phyloP scores from a whole-genome alignment of 2,113 vertebrate species.

The Genyomyrus donnyi region DNA sequence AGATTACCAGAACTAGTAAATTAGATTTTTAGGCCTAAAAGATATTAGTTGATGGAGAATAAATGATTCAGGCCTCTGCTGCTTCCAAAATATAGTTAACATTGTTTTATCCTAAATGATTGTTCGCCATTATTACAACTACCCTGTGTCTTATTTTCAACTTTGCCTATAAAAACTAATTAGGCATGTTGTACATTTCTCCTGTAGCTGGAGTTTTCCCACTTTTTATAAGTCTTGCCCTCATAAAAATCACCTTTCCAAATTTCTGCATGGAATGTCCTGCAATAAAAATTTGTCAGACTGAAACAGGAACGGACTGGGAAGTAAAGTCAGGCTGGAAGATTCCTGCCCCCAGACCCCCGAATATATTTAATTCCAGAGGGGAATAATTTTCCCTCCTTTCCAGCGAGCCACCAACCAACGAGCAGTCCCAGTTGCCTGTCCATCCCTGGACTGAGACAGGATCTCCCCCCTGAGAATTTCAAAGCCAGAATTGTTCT shows the following conservation, averaged over 20 bases:
- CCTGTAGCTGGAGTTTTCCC: too few species aligned
- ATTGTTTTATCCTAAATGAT: not conserved
- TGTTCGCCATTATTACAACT: not conserved
- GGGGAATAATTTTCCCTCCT: not conserved
- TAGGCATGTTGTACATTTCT: not conserved
- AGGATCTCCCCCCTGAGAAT: not conserved
- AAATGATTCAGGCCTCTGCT: not conserved
- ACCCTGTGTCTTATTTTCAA: not conserved
- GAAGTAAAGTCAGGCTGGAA: not conserved
- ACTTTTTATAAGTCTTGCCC: not conserved
- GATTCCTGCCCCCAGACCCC: not conserved
- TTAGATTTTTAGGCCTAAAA: not conserved
- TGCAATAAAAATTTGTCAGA: not conserved
- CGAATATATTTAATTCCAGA: not conserved
- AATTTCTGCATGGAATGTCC: not conserved
- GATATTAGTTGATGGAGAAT: not conserved
- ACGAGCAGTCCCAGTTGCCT: not conserved
- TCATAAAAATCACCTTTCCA: not conserved
- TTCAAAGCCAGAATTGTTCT: not conserved
- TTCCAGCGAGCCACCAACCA: not conserved
- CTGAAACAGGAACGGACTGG: too few species aligned
- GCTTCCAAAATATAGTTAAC: not conserved
- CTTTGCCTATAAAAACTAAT: not conserved
- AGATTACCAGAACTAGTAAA: not conserved
- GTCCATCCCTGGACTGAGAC: too few species aligned